phyloP scores from a whole-genome alignment of 2,888 invertebrate species.

The Hoplodrina ambigua region DNA sequence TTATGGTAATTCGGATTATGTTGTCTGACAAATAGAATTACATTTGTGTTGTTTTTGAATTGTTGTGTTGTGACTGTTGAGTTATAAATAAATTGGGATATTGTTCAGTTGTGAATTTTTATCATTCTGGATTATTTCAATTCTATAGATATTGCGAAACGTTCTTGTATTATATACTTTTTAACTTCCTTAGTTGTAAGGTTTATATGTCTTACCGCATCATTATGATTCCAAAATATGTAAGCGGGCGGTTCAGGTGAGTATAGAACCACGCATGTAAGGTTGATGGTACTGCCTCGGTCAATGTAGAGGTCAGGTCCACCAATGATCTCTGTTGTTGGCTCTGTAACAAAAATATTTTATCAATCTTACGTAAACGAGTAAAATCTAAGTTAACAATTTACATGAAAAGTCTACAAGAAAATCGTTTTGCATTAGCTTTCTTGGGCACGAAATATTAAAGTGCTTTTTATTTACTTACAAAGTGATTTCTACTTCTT shows the following conservation, averaged over 20 bases:
- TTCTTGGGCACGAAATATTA: not conserved
- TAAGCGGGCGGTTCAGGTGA: constrained; percentile 98
- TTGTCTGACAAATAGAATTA: constrained; percentile 48
- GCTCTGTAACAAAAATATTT: constrained; percentile 92
- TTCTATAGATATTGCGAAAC: not conserved
- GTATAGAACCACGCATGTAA: constrained; percentile 97
- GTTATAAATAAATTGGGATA: constrained; percentile 20
- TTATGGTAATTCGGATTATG: constrained; percentile 60
- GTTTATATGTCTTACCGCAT: constrained; percentile 92
- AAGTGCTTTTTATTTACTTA: not conserved
- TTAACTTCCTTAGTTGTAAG: not conserved
- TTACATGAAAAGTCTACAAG: too few species aligned
- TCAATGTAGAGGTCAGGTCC: constrained; percentile 98
- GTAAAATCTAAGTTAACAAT: too few species aligned
- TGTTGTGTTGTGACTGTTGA: constrained; percentile 7
- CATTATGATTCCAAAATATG: constrained; percentile 98
- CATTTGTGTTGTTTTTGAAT: constrained; percentile 62
- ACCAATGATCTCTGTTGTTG: constrained; percentile 97
- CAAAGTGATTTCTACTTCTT: not conserved
- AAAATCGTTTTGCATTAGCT: too few species aligned
- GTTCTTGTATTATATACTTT: not conserved
- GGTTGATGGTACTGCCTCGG: constrained; percentile 97
- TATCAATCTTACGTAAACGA: not conserved
- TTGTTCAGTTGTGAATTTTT: not conserved
- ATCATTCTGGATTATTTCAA: not conserved